Conservation (phyloP, 2,113 vertebrate species). For the Callospermophilus lateralis region DNA sequence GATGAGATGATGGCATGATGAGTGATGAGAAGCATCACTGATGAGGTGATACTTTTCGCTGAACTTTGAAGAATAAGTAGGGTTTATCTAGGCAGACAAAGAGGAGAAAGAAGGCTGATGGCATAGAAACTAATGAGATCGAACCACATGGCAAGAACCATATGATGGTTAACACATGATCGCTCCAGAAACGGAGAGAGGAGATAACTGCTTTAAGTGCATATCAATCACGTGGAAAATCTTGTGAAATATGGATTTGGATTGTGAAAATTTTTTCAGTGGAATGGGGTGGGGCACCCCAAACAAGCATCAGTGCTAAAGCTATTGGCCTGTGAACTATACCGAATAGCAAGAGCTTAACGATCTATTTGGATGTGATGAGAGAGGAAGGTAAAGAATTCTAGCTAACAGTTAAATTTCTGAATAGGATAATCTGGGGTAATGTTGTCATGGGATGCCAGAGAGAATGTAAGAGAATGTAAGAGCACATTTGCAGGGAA, state of each 20-base stretch:
- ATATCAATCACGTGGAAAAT: background rate
- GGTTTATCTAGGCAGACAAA: slow-evolving; percentile 12
- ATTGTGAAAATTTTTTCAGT: background rate
- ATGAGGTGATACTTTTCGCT: background rate
- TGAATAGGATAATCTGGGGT: background rate
- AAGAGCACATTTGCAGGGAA: background rate
- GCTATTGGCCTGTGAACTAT: background rate
- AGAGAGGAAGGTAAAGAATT: background rate
- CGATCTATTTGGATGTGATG: background rate
- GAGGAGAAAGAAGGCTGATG: background rate
- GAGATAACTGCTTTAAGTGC: background rate
- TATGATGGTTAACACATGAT: background rate
- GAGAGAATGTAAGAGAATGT: slow-evolving; percentile 13
- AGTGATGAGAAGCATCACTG: background rate
- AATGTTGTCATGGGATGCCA: background rate
- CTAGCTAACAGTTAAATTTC: background rate
- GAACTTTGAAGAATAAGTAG: slow-evolving; percentile 24
- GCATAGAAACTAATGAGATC: background rate
- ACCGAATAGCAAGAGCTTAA: background rate
- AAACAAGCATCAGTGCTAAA: background rate
- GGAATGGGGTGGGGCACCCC: background rate
- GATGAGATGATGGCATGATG: background rate
- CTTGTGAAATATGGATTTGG: background rate
- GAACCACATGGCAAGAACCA: background rate
- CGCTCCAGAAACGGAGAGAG: background rate